phyloP scores from a whole-genome alignment of 2,113 vertebrate species.

The Antigone vipio region DNA sequence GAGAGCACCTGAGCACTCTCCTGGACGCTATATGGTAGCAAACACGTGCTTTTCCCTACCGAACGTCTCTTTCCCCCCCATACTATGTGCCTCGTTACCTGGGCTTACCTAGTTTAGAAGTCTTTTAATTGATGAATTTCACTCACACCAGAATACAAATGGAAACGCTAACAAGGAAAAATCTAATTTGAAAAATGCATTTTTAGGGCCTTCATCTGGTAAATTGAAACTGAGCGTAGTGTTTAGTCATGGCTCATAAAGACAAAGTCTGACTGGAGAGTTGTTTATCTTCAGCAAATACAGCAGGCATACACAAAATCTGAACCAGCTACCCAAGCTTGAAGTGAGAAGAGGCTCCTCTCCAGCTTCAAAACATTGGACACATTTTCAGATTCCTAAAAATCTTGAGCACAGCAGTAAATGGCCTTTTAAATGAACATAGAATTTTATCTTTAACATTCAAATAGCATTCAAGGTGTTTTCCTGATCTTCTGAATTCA shows the following conservation, averaged over 20 bases:
- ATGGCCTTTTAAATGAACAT: not conserved
- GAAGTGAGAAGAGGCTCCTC: not conserved
- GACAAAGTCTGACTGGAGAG: not conserved
- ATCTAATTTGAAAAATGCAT: not conserved
- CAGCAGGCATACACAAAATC: not conserved
- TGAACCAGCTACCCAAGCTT: not conserved
- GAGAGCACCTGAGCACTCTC: not conserved
- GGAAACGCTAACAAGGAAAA: slow-evolving; percentile 3
- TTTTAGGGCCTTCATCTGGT: slow-evolving; percentile 7
- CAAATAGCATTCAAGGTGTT: not conserved
- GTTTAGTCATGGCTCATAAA: slow-evolving; percentile 31
- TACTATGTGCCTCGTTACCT: not conserved
- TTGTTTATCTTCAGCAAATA: slow-evolving; percentile 17
- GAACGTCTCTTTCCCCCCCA: no score
- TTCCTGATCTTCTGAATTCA: not conserved
- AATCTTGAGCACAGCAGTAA: not conserved
- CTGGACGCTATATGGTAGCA: accelerated
- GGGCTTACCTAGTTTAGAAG: not conserved
- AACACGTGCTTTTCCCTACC: not conserved
- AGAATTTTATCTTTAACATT: not conserved
- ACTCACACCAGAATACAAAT: not conserved
- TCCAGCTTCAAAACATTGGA: not conserved
- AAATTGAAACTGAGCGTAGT: slow-evolving; percentile 11
- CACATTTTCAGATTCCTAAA: not conserved
- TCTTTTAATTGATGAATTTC: not conserved